Percentiles rank a stretch among this genome's conserved stretches.
Conservation (phyloP, 1,140 invertebrate species). For the Saccostrea cuccullata region DNA sequence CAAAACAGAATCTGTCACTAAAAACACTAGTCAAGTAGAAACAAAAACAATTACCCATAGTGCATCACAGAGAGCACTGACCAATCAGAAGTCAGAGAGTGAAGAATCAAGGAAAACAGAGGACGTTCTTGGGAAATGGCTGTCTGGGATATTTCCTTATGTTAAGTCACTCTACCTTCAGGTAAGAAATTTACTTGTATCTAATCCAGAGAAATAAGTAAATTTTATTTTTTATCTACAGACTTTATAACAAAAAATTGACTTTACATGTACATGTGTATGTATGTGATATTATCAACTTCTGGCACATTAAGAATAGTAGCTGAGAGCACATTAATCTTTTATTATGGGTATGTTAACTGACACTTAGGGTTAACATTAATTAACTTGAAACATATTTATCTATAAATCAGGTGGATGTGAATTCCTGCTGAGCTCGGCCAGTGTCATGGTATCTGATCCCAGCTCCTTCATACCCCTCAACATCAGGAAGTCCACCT, state of each 20-base stretch:
- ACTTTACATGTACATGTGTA: too few relatives aligned
- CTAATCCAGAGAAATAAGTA: too few relatives aligned
- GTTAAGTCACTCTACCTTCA: constrained; percentile 72
- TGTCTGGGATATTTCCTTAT: constrained; percentile 69
- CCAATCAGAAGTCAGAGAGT: constrained; percentile 40
- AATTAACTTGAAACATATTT: background rate
- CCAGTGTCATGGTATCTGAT: constrained; percentile 59
- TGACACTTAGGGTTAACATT: too few relatives aligned
- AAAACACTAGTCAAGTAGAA: constrained; percentile 47
- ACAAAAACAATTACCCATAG: constrained; percentile 43
- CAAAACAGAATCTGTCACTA: constrained; percentile 56
- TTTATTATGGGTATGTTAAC: too few relatives aligned
- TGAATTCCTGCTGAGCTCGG: constrained; percentile 75
- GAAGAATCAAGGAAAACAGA: constrained; percentile 36
- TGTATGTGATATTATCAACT: too few relatives aligned
- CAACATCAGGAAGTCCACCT: constrained; percentile 78
- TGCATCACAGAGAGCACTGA: constrained; percentile 40
- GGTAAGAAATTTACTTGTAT: too few relatives aligned
- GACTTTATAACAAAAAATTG: too few relatives aligned
- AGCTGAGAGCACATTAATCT: too few relatives aligned
- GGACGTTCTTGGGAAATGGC: constrained; percentile 55
- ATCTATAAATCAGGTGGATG: constrained; percentile 62
- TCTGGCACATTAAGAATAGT: too few relatives aligned
- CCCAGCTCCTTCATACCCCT: constrained; percentile 67
- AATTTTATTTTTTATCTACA: too few relatives aligned